These are phyloP conservation scores for Lissocephala sabroskyi DNA, from an alignment of 2,888 invertebrate genomes.

Conservation along the genomic window DNA sequence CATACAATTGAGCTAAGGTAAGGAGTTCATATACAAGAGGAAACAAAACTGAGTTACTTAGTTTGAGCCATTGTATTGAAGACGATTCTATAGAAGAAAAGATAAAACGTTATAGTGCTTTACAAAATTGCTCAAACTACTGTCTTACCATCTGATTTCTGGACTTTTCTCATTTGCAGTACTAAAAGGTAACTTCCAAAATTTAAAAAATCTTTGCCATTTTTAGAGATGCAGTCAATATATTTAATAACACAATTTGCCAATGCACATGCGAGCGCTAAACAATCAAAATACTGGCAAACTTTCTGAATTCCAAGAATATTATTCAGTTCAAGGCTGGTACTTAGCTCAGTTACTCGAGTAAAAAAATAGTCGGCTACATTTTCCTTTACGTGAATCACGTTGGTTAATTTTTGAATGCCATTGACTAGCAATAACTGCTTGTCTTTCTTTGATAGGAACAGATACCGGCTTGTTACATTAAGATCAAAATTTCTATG, in stretches of 20 bases:
- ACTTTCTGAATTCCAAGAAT: slow-evolving; percentile 55
- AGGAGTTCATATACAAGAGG: slow-evolving; percentile 65
- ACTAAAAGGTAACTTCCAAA: slow-evolving; percentile 62
- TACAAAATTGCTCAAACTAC: not conserved
- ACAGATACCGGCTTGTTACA: too few relatives aligned
- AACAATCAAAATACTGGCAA: slow-evolving; percentile 55
- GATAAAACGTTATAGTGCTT: not conserved
- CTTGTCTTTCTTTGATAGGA: too few relatives aligned
- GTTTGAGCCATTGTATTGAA: slow-evolving; percentile 35
- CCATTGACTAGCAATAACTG: too few relatives aligned
- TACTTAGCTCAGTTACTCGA: slow-evolving; percentile 58
- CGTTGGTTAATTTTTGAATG: too few relatives aligned
- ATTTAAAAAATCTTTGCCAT: slow-evolving; percentile 56
- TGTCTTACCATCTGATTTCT: slow-evolving; percentile 27
- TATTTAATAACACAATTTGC: slow-evolving; percentile 58
- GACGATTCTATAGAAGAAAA: slow-evolving; percentile 23
- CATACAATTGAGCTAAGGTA: slow-evolving; percentile 44
- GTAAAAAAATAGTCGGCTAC: slow-evolving; percentile 53
- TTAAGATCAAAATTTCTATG: too few relatives aligned
- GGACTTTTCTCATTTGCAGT: slow-evolving; percentile 63
- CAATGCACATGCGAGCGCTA: slow-evolving; percentile 66
- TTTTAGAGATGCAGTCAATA: slow-evolving; percentile 48
- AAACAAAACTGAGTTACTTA: slow-evolving; percentile 62
- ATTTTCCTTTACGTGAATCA: too few relatives aligned
- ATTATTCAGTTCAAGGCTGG: slow-evolving; percentile 50